These are phyloP conservation scores for Parapristionchus giblindavisi DNA, from an alignment of 2,888 invertebrate genomes.

Conservation along the genomic window DNA sequence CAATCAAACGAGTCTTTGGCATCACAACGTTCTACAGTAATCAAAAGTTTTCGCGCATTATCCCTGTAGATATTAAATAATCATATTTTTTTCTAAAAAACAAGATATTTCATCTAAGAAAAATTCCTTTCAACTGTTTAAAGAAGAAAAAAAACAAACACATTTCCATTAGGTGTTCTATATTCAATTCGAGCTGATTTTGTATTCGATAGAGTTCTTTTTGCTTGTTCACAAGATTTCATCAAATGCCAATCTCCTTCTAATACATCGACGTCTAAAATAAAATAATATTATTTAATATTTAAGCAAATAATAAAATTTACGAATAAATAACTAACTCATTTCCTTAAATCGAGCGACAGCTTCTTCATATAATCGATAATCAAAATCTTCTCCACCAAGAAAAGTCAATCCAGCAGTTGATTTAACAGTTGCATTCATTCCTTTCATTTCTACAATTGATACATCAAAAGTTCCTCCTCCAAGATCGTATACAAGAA, in stretches of 20 bases:
- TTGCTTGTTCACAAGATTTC: constrained; percentile 15
- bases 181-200: neutral
- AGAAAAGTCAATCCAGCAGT: constrained; percentile 33
- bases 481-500: constrained; percentile 36
- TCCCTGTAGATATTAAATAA: too few species aligned
- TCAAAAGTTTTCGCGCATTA: too few species aligned
- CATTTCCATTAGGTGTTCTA: neutral
- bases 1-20: neutral
- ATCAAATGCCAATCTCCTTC: neutral
- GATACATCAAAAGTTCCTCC: constrained; percentile 37
- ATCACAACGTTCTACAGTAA: too few species aligned
- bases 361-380: constrained; percentile 24
- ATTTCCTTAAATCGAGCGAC: neutral
- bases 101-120: too few species aligned
- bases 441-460: constrained; percentile 35
- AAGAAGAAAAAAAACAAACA: neutral
- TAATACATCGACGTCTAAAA: neutral
- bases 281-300: neutral
- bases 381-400: constrained; percentile 38
- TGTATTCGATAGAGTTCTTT: neutral
- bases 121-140: too few species aligned
- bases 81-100: too few species aligned
- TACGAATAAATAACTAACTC: neutral
- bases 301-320: neutral
- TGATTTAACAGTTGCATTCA: constrained; percentile 13